Percentiles rank a stretch among this genome's conserved stretches.
Conservation (phyloP, 2,888 invertebrate species). For the Drosophila formosana region DNA sequence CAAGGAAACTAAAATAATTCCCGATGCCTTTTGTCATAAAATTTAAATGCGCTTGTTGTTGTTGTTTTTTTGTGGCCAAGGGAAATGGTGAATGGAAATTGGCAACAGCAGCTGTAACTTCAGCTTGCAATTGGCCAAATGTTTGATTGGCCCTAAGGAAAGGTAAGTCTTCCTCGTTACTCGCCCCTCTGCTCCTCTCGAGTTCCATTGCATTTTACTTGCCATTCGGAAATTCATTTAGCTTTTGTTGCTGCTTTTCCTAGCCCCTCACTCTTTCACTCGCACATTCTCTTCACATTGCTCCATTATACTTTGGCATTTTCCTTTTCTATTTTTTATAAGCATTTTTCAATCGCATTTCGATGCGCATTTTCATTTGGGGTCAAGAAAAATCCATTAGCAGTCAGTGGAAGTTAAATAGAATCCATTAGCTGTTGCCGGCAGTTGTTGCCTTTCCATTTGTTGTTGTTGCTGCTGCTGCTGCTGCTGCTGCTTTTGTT, state of each 20-base stretch:
- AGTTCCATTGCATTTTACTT: slow-evolving; percentile 47
- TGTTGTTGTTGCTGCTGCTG: slow-evolving; percentile 27
- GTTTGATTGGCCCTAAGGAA: slow-evolving; percentile 42
- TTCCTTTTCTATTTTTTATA: slow-evolving; percentile 70
- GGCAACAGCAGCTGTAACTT: slow-evolving; percentile 26
- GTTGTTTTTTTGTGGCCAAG: background rate
- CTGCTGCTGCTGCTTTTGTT: slow-evolving; percentile 28
- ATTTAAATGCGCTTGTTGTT: slow-evolving; percentile 12
- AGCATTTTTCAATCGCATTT: slow-evolving; percentile 79
- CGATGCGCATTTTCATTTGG: slow-evolving; percentile 83
- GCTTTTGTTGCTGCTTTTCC: slow-evolving; percentile 33
- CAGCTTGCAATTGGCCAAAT: slow-evolving; percentile 42
- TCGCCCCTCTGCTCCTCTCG: background rate
- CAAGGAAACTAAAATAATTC: slow-evolving; percentile 33
- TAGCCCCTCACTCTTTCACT: background rate
- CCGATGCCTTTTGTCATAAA: slow-evolving; percentile 36
- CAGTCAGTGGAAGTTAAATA: slow-evolving; percentile 84
- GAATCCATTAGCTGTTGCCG: slow-evolving; percentile 83
- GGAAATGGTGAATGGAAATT: slow-evolving; percentile 17
- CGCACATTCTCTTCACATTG: slow-evolving; percentile 41
- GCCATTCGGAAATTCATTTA: slow-evolving; percentile 62
- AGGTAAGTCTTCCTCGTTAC: slow-evolving; percentile 9
- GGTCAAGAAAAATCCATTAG: slow-evolving; percentile 85
- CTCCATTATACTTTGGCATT: slow-evolving; percentile 66
- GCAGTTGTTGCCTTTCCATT: slow-evolving; percentile 57